Percentiles rank a stretch among this genome's conserved stretches.
phyloP scores from a whole-genome alignment of 2,888 invertebrate species.

The Lasioglossum lativentre region DNA sequence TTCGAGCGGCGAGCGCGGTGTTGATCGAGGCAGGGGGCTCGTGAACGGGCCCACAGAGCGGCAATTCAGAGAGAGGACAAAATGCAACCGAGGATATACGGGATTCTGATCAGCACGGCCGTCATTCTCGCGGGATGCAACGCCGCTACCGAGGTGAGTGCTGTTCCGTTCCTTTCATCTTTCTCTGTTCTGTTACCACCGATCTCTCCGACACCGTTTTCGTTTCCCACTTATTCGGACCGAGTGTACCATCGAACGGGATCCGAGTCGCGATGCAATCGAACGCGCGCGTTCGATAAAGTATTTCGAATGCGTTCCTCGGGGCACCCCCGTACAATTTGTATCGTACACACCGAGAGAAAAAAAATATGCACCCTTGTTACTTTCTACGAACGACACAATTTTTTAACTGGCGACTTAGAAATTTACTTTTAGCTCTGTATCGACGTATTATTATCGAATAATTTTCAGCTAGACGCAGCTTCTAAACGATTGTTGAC shows the following conservation, averaged over 20 bases:
- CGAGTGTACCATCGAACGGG: background rate
- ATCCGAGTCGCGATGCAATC: background rate
- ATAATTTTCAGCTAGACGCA: no score
- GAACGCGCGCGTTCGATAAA: conserved; percentile 28
- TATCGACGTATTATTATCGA: no score
- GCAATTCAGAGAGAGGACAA: conserved; percentile 54
- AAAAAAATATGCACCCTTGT: no score
- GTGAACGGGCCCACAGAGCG: conserved; percentile 55
- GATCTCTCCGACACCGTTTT: conserved; percentile 28
- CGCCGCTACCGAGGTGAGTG: conserved; percentile 91
- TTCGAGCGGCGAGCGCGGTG: conserved; percentile 33
- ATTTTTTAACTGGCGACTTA: no score
- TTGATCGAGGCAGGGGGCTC: conserved; percentile 48
- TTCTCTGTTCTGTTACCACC: conserved; percentile 42
- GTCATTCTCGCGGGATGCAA: conserved; percentile 91
- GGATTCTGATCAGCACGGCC: conserved; percentile 90
- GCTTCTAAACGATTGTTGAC: background rate
- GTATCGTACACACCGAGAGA: background rate
- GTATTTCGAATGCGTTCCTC: conserved; percentile 12
- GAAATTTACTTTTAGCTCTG: no score
- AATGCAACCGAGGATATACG: conserved; percentile 92
- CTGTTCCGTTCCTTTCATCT: conserved; percentile 15
- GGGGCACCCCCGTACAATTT: background rate
- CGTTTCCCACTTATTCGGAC: background rate
- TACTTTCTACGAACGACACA: no score